A percentile compares a stretch with the other conserved stretches of the same genome.
phyloP scores from a whole-genome alignment of 2,797 vertebrate genomes.

The Fistularia tabacaria region DNA sequence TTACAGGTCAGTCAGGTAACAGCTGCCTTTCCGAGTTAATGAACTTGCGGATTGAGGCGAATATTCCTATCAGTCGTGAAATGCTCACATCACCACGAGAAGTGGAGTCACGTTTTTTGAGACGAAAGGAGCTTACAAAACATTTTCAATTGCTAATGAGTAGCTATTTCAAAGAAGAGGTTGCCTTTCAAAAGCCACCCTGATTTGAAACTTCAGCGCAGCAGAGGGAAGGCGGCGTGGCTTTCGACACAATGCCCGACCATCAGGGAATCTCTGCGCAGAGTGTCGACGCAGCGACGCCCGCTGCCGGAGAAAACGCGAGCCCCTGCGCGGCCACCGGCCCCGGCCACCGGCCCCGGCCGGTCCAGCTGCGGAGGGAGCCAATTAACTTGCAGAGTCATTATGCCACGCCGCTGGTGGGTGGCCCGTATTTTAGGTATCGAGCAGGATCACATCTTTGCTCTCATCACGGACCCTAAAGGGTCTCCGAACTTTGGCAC shows the following conservation, averaged over 20 bases:
- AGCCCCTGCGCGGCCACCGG: conserved; percentile 84
- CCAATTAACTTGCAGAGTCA: conserved; percentile 82
- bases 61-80: conserved; percentile 54
- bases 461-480: conserved; percentile 18
- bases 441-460: conserved; percentile 58
- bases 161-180: conserved; percentile 11
- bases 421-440: conserved; percentile 87
- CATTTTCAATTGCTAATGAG: conserved; percentile 57
- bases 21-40: conserved; percentile 43
- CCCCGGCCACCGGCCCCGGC: conserved; percentile 89
- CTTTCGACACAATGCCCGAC: conserved; percentile 92
- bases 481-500: conserved; percentile 7
- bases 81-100: conserved; percentile 46
- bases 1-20: conserved; percentile 47
- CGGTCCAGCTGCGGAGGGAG: conserved; percentile 90
- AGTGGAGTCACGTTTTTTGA: conserved; percentile 25
- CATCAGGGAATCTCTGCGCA: conserved; percentile 88
- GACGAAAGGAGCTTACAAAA: conserved; percentile 22
- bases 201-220: conserved; percentile 68
- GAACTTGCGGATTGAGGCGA: conserved; percentile 44
- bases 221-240: conserved; percentile 75
- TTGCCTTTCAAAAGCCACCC: conserved; percentile 37
- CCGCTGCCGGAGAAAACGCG: conserved; percentile 89
- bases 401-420: conserved; percentile 98
- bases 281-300: conserved; percentile 89